phyloP scores from a whole-genome alignment of 2,888 invertebrate species.

The Caenorhabditis panamensis region DNA sequence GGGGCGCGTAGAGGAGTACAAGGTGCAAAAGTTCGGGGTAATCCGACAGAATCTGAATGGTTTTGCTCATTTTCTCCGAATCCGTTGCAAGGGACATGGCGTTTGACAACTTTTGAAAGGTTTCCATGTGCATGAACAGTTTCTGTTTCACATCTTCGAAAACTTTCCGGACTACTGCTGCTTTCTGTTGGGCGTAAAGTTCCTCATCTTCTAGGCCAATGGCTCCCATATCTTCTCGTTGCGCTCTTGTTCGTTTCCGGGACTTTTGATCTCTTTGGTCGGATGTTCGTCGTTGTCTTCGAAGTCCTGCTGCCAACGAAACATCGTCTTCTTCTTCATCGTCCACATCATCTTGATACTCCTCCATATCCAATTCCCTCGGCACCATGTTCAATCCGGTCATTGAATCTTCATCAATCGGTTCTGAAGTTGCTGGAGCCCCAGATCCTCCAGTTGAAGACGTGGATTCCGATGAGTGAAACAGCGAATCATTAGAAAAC shows the following conservation, averaged over 20 bases:
- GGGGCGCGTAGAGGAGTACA: slow-evolving; percentile 33
- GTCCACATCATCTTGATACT: slow-evolving; percentile 17
- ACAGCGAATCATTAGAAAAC: not conserved
- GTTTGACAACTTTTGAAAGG: slow-evolving; percentile 16
- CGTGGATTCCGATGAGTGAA: slow-evolving; percentile 7
- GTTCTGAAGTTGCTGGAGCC: not conserved
- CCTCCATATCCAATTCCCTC: too few species aligned
- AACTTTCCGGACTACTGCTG: slow-evolving; percentile 19
- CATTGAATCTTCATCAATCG: slow-evolving; percentile 22
- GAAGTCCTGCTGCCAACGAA: not conserved
- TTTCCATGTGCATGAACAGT: slow-evolving; percentile 57
- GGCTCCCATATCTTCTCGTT: slow-evolving; percentile 28
- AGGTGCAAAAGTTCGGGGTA: slow-evolving; percentile 34
- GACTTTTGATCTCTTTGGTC: too few species aligned
- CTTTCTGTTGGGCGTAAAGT: slow-evolving; percentile 11
- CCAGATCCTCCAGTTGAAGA: not conserved
- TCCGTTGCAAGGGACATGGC: slow-evolving; percentile 15
- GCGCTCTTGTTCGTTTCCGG: slow-evolving; percentile 37
- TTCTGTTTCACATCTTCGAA: slow-evolving; percentile 38
- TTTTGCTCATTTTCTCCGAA: not conserved
- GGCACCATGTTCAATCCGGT: slow-evolving; percentile 27
- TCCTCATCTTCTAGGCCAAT: slow-evolving; percentile 28
- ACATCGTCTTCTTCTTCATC: slow-evolving; percentile 6
- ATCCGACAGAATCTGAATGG: slow-evolving; percentile 8
- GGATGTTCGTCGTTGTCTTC: not conserved